These are phyloP conservation scores for Apus apus DNA, from an alignment of 2,113 vertebrate species.

Conservation along the genomic window DNA sequence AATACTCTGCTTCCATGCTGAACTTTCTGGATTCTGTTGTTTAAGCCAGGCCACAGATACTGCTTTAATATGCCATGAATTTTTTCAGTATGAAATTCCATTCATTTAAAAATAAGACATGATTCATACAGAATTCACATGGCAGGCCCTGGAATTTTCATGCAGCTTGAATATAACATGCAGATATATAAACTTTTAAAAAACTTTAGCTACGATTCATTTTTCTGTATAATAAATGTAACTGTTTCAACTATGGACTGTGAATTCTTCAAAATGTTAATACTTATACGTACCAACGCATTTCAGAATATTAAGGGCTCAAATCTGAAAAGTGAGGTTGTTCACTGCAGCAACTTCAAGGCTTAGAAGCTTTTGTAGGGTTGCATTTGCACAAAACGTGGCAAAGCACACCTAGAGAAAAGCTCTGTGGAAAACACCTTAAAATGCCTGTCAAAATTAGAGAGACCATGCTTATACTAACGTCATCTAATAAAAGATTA, in stretches of 20 bases:
- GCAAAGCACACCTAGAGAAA: background rate
- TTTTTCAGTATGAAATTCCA: constrained; percentile 61
- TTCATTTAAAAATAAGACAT: constrained; percentile 53
- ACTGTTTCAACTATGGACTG: background rate
- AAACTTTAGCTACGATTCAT: background rate
- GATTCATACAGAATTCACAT: background rate
- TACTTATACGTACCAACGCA: background rate
- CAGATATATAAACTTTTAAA: background rate
- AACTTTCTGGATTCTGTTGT: constrained; percentile 27
- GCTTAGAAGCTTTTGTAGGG: background rate
- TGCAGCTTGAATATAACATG: background rate
- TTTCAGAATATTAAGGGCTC: background rate
- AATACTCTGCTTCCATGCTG: constrained; percentile 3
- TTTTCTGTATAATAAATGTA: background rate
- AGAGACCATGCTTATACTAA: background rate
- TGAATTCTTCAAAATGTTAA: background rate
- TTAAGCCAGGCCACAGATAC: background rate
- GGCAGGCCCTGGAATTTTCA: background rate
- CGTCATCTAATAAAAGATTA: background rate
- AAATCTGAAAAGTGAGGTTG: background rate
- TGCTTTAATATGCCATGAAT: constrained; percentile 13
- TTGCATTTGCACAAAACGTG: background rate
- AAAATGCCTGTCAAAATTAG: background rate
- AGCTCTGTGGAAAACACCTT: background rate
- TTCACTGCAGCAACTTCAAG: background rate